Evolutionary conservation across 1,140 invertebrate species (phyloP).

Genomic region (Colletes gigas): DNA sequence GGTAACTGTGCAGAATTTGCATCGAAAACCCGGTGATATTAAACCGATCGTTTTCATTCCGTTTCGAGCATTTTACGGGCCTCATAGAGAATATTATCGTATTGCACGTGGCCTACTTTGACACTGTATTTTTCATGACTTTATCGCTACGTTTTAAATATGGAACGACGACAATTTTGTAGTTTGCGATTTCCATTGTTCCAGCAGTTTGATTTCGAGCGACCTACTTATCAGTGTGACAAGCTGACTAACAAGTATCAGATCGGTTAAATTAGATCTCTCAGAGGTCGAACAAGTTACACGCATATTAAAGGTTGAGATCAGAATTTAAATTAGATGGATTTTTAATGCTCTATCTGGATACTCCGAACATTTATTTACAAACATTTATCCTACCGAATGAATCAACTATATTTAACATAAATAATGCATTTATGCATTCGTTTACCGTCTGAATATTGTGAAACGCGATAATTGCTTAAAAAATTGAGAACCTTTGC

Average conservation of each 20-base stretch:
- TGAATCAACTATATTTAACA: conserved; percentile 70
- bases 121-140: conserved; percentile 55
- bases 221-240: conserved; percentile 48
- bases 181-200: conserved; percentile 14
- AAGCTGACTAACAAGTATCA: conserved; percentile 41
- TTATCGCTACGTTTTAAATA: conserved; percentile 47
- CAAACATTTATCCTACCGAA: conserved; percentile 62
- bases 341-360: conserved; percentile 63
- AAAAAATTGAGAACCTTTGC: conserved; percentile 38
- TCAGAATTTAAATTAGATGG: conserved; percentile 10
- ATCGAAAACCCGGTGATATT: background rate
- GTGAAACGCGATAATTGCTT: conserved; percentile 49
- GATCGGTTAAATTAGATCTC: conserved; percentile 37
- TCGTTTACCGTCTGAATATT: conserved; percentile 61
- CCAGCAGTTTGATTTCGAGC: conserved; percentile 34
- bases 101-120: conserved; percentile 71
- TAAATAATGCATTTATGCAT: conserved; percentile 67
- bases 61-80: conserved; percentile 20
- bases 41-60: background rate
- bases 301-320: conserved; percentile 7
- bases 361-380: conserved; percentile 74
- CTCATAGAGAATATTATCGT: conserved; percentile 43
- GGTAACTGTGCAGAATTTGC: background rate
- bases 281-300: conserved; percentile 32
- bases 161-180: conserved; percentile 19